These are phyloP conservation scores for Nycteola revayana DNA, from an alignment of 2,888 invertebrate genomes.

Conservation along the genomic window DNA sequence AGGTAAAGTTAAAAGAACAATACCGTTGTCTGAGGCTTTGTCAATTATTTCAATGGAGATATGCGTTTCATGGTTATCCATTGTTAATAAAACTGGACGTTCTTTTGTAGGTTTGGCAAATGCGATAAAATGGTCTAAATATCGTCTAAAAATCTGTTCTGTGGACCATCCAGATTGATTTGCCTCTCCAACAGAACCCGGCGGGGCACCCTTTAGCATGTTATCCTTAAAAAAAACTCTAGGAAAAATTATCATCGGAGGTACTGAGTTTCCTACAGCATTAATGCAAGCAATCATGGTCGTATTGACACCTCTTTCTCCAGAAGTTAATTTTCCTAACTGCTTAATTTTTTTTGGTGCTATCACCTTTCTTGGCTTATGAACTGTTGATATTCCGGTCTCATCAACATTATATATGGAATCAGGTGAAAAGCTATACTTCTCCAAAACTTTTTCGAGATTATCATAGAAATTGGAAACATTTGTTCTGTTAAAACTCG, in stretches of 20 bases:
- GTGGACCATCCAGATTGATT: constrained; percentile 27
- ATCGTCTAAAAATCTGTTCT: constrained; percentile 22
- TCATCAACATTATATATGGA: constrained; percentile 5
- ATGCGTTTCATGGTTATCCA: constrained; percentile 26
- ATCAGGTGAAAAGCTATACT: background rate
- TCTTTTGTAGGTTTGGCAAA: constrained; percentile 11
- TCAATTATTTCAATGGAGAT: background rate
- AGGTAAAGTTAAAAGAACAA: background rate
- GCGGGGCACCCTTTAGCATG: background rate
- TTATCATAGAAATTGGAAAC: constrained; percentile 1
- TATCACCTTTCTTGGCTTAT: too few species aligned
- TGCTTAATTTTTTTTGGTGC: too few species aligned
- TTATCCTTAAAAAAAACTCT: background rate
- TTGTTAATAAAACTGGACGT: constrained; percentile 7
- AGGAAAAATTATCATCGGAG: constrained; percentile 4
- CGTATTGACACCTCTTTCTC: too few species aligned
- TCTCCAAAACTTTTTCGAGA: background rate
- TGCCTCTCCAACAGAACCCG: constrained; percentile 16
- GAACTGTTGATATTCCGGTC: constrained; percentile 3
- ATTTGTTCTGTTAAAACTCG: constrained; percentile 1
- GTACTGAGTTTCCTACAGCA: too few species aligned
- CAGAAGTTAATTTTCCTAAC: too few species aligned
- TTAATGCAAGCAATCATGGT: too few species aligned
- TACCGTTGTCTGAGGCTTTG: background rate
- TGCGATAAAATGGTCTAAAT: constrained; percentile 13